phyloP scores from a whole-genome alignment of 1,140 invertebrate species.

The Zaprionus kolodkinae region DNA sequence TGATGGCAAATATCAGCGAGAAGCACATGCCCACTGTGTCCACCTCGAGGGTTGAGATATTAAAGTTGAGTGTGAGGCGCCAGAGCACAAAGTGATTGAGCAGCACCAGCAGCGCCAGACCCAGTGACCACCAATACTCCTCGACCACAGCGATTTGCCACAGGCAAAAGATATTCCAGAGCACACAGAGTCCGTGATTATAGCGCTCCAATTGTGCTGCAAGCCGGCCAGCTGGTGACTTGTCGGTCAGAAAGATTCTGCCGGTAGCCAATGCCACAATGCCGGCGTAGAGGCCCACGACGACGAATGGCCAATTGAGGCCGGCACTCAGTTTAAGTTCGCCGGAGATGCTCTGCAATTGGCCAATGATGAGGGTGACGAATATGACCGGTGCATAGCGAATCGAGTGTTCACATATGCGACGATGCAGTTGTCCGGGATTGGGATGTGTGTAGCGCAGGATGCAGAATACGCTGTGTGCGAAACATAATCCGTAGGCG shows the following conservation, averaged over 20 bases:
- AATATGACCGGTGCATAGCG: constrained; percentile 63
- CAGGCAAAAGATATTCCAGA: constrained; percentile 64
- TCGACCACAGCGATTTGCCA: constrained; percentile 55
- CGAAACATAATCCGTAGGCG: constrained; percentile 64
- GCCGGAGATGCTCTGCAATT: constrained; percentile 43
- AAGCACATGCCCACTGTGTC: constrained; percentile 74
- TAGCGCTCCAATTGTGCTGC: constrained; percentile 30
- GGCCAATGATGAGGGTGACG: constrained; percentile 59
- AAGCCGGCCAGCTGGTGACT: constrained; percentile 11
- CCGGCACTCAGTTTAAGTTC: constrained; percentile 6
- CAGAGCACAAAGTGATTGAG: constrained; percentile 70
- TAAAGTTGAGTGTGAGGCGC: constrained; percentile 60
- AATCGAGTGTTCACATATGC: constrained; percentile 56
- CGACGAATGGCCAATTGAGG: constrained; percentile 49
- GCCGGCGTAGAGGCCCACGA: constrained; percentile 43
- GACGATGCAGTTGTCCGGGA: constrained; percentile 59
- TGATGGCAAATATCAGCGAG: constrained; percentile 64
- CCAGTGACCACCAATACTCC: constrained; percentile 64
- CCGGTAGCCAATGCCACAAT: constrained; percentile 33
- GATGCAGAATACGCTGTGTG: constrained; percentile 61
- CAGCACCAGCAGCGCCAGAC: constrained; percentile 55
- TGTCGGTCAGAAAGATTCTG: constrained; percentile 36
- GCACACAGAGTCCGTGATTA: constrained; percentile 50
- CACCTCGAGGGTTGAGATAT: constrained; percentile 59
- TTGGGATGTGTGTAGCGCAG: constrained; percentile 73